These are phyloP conservation scores for Microctonus brassicae DNA, from an alignment of 2,888 invertebrate genomes.

Conservation along the genomic window DNA sequence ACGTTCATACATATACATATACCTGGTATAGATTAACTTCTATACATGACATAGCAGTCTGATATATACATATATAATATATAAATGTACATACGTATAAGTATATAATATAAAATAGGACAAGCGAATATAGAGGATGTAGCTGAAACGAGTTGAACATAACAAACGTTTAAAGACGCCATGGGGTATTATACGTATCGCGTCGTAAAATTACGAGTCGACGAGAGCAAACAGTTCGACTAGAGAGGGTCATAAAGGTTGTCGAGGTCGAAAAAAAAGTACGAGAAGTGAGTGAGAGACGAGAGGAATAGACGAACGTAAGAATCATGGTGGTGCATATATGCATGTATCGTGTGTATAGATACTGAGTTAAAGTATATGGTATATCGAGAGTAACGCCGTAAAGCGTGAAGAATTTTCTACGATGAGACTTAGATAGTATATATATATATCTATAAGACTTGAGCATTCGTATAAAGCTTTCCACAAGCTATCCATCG, in stretches of 20 bases:
- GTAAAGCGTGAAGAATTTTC: constrained; percentile 21
- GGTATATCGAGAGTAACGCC: constrained; percentile 8
- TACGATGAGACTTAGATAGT: background rate
- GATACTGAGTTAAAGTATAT: too few species aligned
- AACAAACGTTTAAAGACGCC: constrained; percentile 22
- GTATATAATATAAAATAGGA: background rate
- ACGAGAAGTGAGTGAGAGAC: background rate
- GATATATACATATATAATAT: too few species aligned
- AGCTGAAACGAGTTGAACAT: constrained; percentile 8
- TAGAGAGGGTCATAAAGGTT: constrained; percentile 29
- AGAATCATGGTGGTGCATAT: background rate
- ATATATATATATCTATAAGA: background rate
- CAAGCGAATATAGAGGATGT: constrained; percentile 4
- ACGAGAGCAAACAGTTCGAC: constrained; percentile 30
- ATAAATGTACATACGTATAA: background rate
- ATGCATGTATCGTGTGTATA: background rate
- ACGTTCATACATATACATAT: background rate
- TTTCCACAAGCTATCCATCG: constrained; percentile 6
- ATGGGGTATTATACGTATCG: constrained; percentile 12
- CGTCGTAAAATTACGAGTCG: constrained; percentile 35
- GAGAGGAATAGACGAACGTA: background rate
- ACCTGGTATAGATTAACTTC: background rate
- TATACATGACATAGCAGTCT: background rate
- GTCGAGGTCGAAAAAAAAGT: constrained; percentile 13
- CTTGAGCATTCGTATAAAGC: constrained; percentile 16